phyloP scores from a whole-genome alignment of 2,888 invertebrate genomes.

The Watsonalla cultraria region DNA sequence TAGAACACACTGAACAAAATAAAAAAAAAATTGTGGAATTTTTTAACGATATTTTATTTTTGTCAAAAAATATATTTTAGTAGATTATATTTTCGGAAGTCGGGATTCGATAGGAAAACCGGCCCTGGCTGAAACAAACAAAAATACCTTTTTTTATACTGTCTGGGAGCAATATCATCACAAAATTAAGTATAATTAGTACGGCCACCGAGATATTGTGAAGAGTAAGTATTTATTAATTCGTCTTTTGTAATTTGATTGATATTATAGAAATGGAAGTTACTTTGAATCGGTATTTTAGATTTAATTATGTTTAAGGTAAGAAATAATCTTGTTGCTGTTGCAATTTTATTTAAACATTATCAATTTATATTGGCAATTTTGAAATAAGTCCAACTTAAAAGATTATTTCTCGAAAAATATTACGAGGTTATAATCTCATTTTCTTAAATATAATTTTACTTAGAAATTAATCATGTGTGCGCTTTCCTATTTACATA shows the following conservation, averaged over 20 bases:
- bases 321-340: no score
- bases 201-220: not conserved
- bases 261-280: not conserved
- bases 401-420: not conserved
- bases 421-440: not conserved
- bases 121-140: no score
- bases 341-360: not conserved
- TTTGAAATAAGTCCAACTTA: not conserved
- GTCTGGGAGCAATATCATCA: not conserved
- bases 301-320: not conserved
- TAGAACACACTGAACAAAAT: no score
- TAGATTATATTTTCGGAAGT: no score
- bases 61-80: no score
- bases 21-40: no score
- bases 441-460: not conserved
- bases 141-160: no score
- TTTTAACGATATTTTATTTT: no score
- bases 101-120: no score
- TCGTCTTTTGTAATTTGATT: not conserved
- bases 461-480: not conserved
- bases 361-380: not conserved
- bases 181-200: not conserved
- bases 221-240: not conserved
- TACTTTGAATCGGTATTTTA: constrained; percentile 1
- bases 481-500: not conserved